phyloP scores from a whole-genome alignment of 2,888 invertebrate species.

The Crematogaster levior region DNA sequence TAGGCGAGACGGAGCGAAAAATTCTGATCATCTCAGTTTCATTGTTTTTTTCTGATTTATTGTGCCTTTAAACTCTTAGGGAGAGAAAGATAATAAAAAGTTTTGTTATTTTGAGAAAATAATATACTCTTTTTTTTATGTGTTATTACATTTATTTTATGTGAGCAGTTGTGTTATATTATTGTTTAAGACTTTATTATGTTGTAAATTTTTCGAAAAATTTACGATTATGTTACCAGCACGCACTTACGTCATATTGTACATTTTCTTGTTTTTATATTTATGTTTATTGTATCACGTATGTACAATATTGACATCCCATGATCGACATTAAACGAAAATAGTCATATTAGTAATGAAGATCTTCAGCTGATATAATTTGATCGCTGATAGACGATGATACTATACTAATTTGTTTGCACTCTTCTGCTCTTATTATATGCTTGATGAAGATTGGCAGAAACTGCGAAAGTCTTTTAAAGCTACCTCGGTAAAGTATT shows the following conservation, averaged over 20 bases:
- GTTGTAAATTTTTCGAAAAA: not conserved
- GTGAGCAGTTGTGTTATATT: not conserved
- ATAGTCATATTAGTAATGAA: not conserved
- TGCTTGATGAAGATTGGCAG: conserved; percentile 66
- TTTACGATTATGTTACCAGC: not conserved
- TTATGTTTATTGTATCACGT: not conserved
- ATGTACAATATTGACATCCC: not conserved
- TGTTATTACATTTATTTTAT: not conserved
- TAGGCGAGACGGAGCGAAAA: not conserved
- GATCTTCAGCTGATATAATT: not conserved
- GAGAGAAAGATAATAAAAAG: not conserved
- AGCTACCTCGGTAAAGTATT: conserved; percentile 44
- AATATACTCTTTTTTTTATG: not conserved
- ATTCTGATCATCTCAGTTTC: not conserved
- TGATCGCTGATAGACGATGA: conserved; percentile 53
- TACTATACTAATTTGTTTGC: conserved; percentile 54
- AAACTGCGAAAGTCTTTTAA: conserved; percentile 63
- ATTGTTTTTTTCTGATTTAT: conserved; percentile 8
- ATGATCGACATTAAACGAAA: not conserved
- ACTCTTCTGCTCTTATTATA: conserved; percentile 48
- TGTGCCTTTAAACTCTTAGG: not conserved
- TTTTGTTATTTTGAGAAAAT: not conserved
- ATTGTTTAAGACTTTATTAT: not conserved
- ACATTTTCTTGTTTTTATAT: not conserved
- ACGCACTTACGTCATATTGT: not conserved